Evolutionary conservation across 2,888 invertebrate genomes (phyloP).

Genomic region (Altica lythri): DNA sequence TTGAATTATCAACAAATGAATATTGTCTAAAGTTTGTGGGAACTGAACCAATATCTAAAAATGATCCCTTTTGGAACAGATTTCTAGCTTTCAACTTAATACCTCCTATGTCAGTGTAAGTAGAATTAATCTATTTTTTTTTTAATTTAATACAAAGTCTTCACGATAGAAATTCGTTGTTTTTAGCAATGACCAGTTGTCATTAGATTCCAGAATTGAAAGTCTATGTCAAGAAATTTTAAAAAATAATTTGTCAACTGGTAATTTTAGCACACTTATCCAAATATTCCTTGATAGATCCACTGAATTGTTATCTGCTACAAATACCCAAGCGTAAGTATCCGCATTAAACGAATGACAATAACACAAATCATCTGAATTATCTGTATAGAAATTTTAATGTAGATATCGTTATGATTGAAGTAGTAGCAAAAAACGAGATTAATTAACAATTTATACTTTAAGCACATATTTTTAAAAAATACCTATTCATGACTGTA

Average conservation of each 20-base stretch:
- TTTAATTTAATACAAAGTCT: constrained; percentile 5
- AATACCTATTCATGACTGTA: too few species aligned
- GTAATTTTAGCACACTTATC: constrained; percentile 88
- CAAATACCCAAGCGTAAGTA: constrained; percentile 88
- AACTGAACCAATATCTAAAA: constrained; percentile 76
- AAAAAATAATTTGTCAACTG: constrained; percentile 83
- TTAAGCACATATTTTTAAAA: too few species aligned
- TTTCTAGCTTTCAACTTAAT: constrained; percentile 89
- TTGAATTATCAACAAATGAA: constrained; percentile 81
- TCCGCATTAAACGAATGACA: too few species aligned
- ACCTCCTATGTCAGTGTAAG: constrained; percentile 77
- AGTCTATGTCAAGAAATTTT: constrained; percentile 75
- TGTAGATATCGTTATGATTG: too few species aligned
- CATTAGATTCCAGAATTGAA: constrained; percentile 81
- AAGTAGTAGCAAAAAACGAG: too few species aligned
- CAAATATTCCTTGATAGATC: constrained; percentile 83
- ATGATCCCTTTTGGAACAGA: constrained; percentile 93
- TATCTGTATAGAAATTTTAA: too few species aligned
- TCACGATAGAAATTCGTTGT: too few species aligned
- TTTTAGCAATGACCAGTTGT: constrained; percentile 77
- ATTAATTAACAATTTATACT: too few species aligned
- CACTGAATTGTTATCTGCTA: constrained; percentile 80
- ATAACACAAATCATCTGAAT: too few species aligned
- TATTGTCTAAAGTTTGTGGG: constrained; percentile 80
- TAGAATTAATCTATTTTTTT: constrained; percentile 10